Evolutionary conservation across 2,113 vertebrate species (phyloP), one percentile per base, ranked within the genome.

Genomic region (Salvelinus sp.): DNA sequence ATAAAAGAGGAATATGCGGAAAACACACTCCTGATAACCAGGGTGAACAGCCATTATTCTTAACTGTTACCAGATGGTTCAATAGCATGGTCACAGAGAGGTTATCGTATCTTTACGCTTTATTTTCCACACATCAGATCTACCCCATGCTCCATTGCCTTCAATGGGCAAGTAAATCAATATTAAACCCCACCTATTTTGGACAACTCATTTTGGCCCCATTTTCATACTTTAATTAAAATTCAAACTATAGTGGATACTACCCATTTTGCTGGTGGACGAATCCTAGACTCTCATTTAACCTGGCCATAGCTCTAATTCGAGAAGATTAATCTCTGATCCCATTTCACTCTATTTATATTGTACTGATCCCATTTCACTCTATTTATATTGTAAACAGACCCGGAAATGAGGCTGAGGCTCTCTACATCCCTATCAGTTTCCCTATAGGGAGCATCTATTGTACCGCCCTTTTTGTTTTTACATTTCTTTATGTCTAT

Each of bases 21-120:
- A 62, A 44, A 54, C 67, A 64, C 44, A 23, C 71, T 73, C 77
- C 80, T 80, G 79, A 93, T 91, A 90, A 85, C 86, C 80, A 78
- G 76, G 79, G 82, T 88, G 84, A 79, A 86, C 77, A 58, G 83
- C 78, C 85, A 91, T 92, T 90, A 86, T 78, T 70, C 69, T 74
- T 77, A 91, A 74, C 71, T 88, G 87, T 83, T 91, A 63, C 90
- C 92, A 92, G 79, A 89, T 91, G 88, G 62, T 76, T 78, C 76
- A 44, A 76, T 70, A 77, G 76, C 80, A 76, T 27, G 54, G 76
- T 88, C 79, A 82, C 78, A 73, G 73, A 76, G 73, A 83, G 79
- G 68, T 88, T 86, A 82, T 87, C 73, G 38, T 73, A 80, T 81
- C 33, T 68, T 76, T 69, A 14, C 66, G 69, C 72, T 82, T 81